phyloP scores from a whole-genome alignment of 2,113 vertebrate species.

The Uropsilus gracilis region DNA sequence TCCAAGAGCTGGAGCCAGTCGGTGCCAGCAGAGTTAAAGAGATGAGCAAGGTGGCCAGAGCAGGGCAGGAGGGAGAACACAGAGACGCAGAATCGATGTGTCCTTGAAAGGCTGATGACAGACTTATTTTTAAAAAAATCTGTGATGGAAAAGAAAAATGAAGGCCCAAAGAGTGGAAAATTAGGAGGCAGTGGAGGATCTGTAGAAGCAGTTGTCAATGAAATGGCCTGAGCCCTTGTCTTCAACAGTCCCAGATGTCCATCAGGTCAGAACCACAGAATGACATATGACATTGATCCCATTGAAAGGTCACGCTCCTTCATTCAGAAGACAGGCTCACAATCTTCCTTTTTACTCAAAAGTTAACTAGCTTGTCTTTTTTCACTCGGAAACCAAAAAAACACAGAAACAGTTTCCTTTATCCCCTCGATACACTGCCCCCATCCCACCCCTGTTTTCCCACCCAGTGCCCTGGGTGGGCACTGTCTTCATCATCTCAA shows the following conservation, averaged over 20 bases:
- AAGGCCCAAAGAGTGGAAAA: background rate
- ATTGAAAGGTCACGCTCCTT: background rate
- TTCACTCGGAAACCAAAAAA: background rate
- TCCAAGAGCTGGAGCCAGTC: background rate
- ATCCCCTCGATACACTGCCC: background rate
- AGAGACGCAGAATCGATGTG: background rate
- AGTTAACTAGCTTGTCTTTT: background rate
- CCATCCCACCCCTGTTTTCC: background rate
- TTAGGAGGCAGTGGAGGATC: background rate
- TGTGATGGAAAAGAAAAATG: constrained; percentile 42
- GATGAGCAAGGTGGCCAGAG: background rate
- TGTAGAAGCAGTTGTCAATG: background rate
- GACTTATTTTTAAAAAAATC: background rate
- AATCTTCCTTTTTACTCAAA: background rate
- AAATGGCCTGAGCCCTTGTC: background rate
- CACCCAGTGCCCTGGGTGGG: background rate
- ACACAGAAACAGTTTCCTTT: background rate
- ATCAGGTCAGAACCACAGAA: background rate
- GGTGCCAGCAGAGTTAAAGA: background rate
- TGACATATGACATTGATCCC: background rate
- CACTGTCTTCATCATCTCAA: background rate
- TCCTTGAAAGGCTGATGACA: background rate
- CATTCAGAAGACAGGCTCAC: background rate
- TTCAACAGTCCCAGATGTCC: background rate
- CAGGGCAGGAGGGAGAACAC: background rate